A percentile compares a stretch with the other conserved stretches of the same genome.
phyloP scores from a whole-genome alignment of 2,888 invertebrate species.

The Creontiades dilutus region DNA sequence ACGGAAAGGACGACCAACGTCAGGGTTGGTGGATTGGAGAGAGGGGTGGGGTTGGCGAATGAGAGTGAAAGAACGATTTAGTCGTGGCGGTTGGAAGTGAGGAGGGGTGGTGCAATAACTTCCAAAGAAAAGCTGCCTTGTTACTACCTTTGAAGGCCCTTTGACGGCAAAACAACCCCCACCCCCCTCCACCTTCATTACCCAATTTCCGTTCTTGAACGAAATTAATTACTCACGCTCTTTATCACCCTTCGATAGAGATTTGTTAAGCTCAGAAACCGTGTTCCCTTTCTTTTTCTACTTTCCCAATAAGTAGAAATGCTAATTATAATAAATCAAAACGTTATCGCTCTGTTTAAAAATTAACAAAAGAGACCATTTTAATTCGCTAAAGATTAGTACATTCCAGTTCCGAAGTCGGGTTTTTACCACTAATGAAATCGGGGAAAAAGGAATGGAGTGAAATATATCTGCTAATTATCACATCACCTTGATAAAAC shows the following conservation, averaged over 20 bases:
- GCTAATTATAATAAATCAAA: no score
- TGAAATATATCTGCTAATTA: no score
- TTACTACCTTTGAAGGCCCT: constrained; percentile 32
- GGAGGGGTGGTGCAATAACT: constrained; percentile 15
- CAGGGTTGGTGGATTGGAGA: no score
- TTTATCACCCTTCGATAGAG: constrained; percentile 26
- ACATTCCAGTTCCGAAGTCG: no score
- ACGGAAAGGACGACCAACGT: constrained; percentile 5
- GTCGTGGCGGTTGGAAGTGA: not conserved
- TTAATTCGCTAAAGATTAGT: no score
- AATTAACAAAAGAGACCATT: no score
- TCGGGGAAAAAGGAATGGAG: no score
- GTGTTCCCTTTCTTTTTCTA: no score
- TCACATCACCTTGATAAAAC: no score
- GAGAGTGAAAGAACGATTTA: not conserved
- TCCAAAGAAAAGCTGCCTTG: constrained; percentile 3
- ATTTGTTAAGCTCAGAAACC: not conserved
- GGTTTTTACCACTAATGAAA: no score
- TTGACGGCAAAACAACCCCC: not conserved
- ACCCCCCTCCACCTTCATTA: not conserved
- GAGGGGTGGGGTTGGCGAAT: not conserved
- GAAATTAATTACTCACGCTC: constrained; percentile 27
- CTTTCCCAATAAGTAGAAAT: no score
- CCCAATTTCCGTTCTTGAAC: not conserved
- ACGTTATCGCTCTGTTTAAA: no score